Evolutionary conservation across 2,113 vertebrate genomes (phyloP), one percentile per base, ranked within the genome.

Genomic region (Sialia sialis): DNA sequence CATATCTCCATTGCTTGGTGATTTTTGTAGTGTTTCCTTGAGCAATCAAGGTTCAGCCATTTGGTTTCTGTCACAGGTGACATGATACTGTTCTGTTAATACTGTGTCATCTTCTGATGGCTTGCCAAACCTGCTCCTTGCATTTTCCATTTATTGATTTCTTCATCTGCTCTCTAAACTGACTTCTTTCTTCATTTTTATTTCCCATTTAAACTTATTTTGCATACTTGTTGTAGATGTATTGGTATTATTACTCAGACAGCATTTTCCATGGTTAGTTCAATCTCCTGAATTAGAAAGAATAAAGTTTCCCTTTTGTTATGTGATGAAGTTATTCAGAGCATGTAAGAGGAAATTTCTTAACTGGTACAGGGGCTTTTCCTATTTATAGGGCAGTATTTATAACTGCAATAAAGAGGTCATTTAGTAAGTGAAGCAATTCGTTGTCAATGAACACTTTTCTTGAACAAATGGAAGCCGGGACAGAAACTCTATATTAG

Each of bases 361-460:
- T 55, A 92, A 88, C 90, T 73, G 43, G 21, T 80, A 74, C 63
- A 84, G 55, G n/a, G 51, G 17, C 15, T 92, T 88, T 81, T 81
- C 59, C 90, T 94, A 77, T 90, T 94, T 90, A 86, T 92, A 94
- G 59, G 60, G n/a, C 48, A 86, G 10, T 86, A 94, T 93, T 94
- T 96, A 93, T 93, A 88, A 64, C 76, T 67, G 59, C 75, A 90
- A 90, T 74, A 94, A 90, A 88, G 63, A 90, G 72, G 74, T 69
- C 75, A 91, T 85, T 83, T 91, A 69, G 68, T 15, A 93, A 94
- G 39, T 49, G 75, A 94, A 83, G 32, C 17, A 76, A 73, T 80
- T 91, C 46, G 80, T 92, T 92, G 32, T 36, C 73, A 86, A 34
- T 63, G 85, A 90, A 90, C 36, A 51, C 80, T 83, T 92, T 46